Base-by-base conservation (phyloP, 2,888 invertebrate genomes). In the Anthrax anthrax region DNA sequence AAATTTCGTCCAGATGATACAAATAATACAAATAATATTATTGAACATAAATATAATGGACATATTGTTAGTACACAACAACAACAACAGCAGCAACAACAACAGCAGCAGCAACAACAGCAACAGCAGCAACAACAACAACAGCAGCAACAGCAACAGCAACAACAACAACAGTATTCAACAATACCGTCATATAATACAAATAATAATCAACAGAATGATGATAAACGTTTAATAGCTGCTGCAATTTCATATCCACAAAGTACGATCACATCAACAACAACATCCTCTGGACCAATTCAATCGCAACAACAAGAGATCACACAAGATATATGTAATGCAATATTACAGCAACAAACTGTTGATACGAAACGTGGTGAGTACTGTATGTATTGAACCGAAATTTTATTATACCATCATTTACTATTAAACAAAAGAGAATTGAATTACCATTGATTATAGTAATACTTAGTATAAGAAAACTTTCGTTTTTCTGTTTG, bases 1-100 rank as follows among this genome's bases (percentile, higher is more conserved):
- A 81, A 81, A 70, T 81, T 74, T 63, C 69, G 78, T 3, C 70
- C 71, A 1, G 74, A 73, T 55, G 71, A 73, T 54, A 70, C 72
- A 32, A 70, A 70, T 40, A 70, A 70, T 58, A n/a, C n/a, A n/a
- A n/a, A n/a, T n/a, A n/a, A n/a, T n/a, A n/a, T n/a, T n/a, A 62
- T 62, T 40, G 72, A 74, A 18, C 75, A 73, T 57, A 69, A 75
- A 59, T 75, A 76, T 32, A 74, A 73, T 48, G 67, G 69, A 1
- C 69, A 70, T 47, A 50, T 66, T 52, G 61, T 65, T 39, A 54
- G 49, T 10, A 43, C 60, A 39, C 64, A 64, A 49, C 58, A 57
- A 29, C 57, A 58, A 38, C n/a, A n/a, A n/a, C n/a, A n/a, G n/a
- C n/a, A n/a, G n/a, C 54, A 43, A 45, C 51, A 32, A 49, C 52